phyloP scores from a whole-genome alignment of 2,113 vertebrate species.

The Salminus brasiliensis region DNA sequence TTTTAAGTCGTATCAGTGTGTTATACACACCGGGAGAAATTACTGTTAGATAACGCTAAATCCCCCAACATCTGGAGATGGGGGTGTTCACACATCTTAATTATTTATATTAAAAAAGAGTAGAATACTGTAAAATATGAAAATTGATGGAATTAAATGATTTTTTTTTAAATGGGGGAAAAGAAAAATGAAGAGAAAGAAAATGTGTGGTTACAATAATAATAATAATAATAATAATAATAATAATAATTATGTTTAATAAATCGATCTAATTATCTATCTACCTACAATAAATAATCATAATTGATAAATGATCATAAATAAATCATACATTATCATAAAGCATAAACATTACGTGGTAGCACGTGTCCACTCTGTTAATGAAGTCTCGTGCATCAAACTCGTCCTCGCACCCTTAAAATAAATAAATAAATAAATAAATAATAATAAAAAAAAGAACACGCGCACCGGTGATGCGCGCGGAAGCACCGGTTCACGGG shows the following conservation, averaged over 20 bases:
- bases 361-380: not conserved
- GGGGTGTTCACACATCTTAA: not conserved
- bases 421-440: too few species aligned
- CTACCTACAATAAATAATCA: not conserved
- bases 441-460: too few species aligned
- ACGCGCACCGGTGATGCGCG: not conserved
- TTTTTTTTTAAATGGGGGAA: too few species aligned
- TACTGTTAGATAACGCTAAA: not conserved
- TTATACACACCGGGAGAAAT: not conserved
- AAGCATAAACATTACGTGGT: too few species aligned
- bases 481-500: not conserved
- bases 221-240: too few species aligned
- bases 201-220: not conserved
- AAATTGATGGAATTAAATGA: not conserved
- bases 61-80: not conserved
- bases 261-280: not conserved
- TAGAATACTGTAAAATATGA: too few species aligned
- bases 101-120: not conserved
- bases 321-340: too few species aligned
- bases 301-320: too few species aligned
- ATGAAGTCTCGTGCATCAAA: not conserved
- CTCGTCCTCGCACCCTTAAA: not conserved
- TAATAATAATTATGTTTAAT: too few species aligned
- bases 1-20: not conserved
- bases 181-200: not conserved